Base-by-base conservation (phyloP, 2,888 invertebrate genomes). In the Chrysolina oricalcia region DNA sequence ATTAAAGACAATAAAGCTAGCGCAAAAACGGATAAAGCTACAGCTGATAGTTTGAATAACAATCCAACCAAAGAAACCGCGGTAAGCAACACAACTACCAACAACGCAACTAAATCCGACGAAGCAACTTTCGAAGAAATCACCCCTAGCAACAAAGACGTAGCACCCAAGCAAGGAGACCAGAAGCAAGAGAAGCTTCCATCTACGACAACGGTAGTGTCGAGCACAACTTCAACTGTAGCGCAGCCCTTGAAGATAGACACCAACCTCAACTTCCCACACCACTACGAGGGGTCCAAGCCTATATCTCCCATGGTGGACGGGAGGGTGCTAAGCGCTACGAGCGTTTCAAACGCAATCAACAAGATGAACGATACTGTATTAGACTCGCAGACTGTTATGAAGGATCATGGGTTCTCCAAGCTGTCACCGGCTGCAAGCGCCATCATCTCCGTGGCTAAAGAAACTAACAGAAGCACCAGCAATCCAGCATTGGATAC, bases 291-390 rank as follows among this genome's bases (percentile, higher is more conserved):
- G 13, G 76, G 78, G 59, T 27, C 80, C 1, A 80, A 81, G 73
- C 76, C 79, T n/a, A 80, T 85, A 11, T 82, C 85, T 0, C 87
- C 87, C 10, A 85, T 87, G 79, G 85, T 87, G 0, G 87, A 87
- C 77, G 87, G 85, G 6, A 80, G 87, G 19, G 83, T 87, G 9
- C 80, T 89, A 64, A 89, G 88, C 75, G 88, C 88, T 27, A 89
- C 87, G 15, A 89, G 88, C 80, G 88, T 89, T 15, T 87, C 88
- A 13, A 85, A 86, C 56, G 89, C 89, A 23, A 87, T 89, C 71
- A 88, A 88, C 79, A 86, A 85, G 81, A 89, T 89, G 89, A 89
- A 88, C 82, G 87, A 88, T 73, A 87, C 88, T 6, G 88, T 88
- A 66, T 76, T 89, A 53, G 86, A 88, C 78, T 86, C 87, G 5